Evolutionary conservation across 2,888 invertebrate genomes (phyloP), one percentile per base, ranked within the genome.

Genomic region (Rhamphomyia laevipes): DNA sequence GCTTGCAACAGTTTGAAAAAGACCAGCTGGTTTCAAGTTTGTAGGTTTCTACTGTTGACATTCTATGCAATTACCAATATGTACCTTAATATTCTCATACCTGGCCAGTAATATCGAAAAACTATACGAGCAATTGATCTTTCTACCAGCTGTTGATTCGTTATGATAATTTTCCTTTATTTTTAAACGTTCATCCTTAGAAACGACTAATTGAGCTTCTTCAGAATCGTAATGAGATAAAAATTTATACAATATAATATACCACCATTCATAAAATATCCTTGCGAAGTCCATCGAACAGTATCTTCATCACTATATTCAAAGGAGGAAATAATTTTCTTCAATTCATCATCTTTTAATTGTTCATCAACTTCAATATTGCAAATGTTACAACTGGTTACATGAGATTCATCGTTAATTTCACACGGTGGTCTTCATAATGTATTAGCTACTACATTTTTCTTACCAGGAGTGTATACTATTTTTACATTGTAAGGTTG

Each of bases 71-170:
- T 11, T 30, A 31, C 41, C 52, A 0, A 53, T 46, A 23, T 52
- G 45, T 40, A 45, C 48, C 3, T 42, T 16, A 16, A 54, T 51
- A 38, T 55, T 9, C 51, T 44, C 53, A 56, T 55, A 9, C 51
- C 47, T 27, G 53, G 47, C 55, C 56, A 56, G 41, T 48, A 56
- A n/a, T 53, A 55, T 35, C 51, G 48, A n/a, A 12, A 18, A 1
- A 51, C 16, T n/a, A 56, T 56, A 1, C 51, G 47, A 1, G 43
- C 43, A 2, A 53, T 52, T 3, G 57, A 56, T 23, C 48, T 45
- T 4, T 53, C 47, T 1, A 47, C 41, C 42, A 45, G 42, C 35
- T 9, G 13, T 43, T 27, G 49, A 12, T 6, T 12, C 37, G 9
- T 46, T 21, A 17, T 49, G 43, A 15, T 30, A 30, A 30, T 6